Percentiles rank a stretch among this genome's conserved stretches.
These are phyloP conservation scores for Canis aureus DNA, from an alignment of 2,113 vertebrate genomes.

Conservation along the genomic window DNA sequence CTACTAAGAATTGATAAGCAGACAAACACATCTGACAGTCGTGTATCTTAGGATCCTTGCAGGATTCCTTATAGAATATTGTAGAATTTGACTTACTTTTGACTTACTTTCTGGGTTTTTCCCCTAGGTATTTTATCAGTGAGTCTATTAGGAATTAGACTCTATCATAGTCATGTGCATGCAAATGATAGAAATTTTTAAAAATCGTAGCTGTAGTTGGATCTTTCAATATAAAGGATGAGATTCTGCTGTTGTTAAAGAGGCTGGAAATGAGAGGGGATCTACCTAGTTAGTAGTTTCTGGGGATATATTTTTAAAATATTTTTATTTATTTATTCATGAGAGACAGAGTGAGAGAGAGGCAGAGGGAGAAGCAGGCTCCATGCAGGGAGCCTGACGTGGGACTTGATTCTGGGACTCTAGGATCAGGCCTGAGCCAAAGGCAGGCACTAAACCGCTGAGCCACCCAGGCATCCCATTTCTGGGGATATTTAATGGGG, in stretches of 20 bases:
- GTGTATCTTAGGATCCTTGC: background rate
- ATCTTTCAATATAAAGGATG: background rate
- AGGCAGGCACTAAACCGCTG: no score
- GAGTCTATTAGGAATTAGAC: background rate
- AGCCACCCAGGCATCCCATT: no score
- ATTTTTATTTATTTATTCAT: no score
- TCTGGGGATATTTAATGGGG: background rate
- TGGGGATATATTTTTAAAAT: background rate
- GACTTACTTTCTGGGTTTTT: background rate
- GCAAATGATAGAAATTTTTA: background rate
- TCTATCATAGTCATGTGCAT: background rate
- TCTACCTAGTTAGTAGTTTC: background rate
- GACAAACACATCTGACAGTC: background rate
- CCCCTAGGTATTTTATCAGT: background rate
- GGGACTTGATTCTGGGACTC: no score
- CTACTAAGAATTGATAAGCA: background rate
- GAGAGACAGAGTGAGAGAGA: no score
- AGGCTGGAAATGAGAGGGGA: background rate
- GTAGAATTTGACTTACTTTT: conserved; percentile 8
- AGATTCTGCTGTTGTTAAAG: background rate
- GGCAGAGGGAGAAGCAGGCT: no score
- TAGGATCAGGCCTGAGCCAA: no score
- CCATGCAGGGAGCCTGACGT: no score
- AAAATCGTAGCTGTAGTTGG: background rate
- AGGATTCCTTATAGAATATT: background rate